Percentiles rank a stretch among this genome's conserved stretches.
Evolutionary conservation across 2,113 vertebrate species (phyloP).

Genomic region (Brachypodius melanocephalos): DNA sequence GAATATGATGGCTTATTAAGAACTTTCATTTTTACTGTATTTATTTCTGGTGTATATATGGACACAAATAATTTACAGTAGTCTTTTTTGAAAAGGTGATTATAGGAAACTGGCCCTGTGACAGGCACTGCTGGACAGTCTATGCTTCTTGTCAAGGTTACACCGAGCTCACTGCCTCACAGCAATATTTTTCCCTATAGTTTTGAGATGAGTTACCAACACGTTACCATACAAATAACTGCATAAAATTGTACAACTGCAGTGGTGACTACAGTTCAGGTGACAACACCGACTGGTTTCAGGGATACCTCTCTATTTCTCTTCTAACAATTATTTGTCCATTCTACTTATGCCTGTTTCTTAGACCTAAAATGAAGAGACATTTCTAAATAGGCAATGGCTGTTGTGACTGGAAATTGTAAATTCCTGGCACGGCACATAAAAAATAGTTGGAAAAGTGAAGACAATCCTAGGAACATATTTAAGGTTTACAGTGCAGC

Average conservation of each 20-base stretch:
- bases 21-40: not conserved
- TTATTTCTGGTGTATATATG: not conserved
- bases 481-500: not conserved
- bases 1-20: not conserved
- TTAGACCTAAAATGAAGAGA: not conserved
- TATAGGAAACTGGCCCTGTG: not conserved
- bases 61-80: not conserved
- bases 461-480: not conserved
- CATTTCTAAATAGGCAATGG: not conserved
- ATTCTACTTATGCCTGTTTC: not conserved
- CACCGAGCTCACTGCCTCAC: not conserved
- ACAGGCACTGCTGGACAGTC: not conserved
- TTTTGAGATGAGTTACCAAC: not conserved
- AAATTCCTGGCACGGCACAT: not conserved
- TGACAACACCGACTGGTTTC: not conserved
- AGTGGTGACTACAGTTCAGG: not conserved
- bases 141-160: not conserved
- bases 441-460: not conserved
- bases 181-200: not conserved
- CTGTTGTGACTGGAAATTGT: not conserved
- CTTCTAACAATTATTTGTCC: not conserved
- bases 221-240: rapidly evolving
- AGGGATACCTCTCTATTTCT: not conserved
- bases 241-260: not conserved
- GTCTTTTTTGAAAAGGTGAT: not conserved